Conservation (phyloP, 2,113 vertebrate genomes). For the Trichomycterus rosablanca region DNA sequence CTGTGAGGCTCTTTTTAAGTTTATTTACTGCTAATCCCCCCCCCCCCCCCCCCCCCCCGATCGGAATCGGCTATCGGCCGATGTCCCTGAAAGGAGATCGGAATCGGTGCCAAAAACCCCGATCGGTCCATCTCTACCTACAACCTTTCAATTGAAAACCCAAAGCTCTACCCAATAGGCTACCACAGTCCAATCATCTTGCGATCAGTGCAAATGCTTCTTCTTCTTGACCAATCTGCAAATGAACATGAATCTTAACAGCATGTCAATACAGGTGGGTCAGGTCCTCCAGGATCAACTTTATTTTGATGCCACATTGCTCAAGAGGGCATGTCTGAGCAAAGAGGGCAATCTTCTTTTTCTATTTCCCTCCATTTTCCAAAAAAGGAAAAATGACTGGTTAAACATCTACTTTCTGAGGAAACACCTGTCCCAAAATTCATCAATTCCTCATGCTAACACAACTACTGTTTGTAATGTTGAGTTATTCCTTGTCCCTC, state of each 20-base stretch:
- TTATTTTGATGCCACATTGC: conserved; percentile 23
- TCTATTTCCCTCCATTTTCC: conserved; percentile 7
- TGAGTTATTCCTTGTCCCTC: conserved; percentile 11
- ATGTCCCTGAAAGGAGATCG: too few species aligned
- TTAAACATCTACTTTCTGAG: conserved; percentile 11
- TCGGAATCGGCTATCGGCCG: too few species aligned
- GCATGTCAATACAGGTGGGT: conserved; percentile 11
- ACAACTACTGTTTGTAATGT: conserved; percentile 45
- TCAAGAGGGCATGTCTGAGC: conserved; percentile 15
- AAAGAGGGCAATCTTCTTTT: conserved; percentile 10
- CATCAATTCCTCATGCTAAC: conserved; percentile 19
- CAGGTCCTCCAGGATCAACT: conserved; percentile 20
- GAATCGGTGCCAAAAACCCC: too few species aligned
- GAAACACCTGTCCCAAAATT: conserved; percentile 40
- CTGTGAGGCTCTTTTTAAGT: too few species aligned
- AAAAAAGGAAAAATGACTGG: neutral
- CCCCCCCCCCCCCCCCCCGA: too few species aligned
- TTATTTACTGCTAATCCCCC: too few species aligned
- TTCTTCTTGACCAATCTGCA: neutral
- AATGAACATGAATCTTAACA: conserved; percentile 18
- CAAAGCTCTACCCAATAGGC: neutral
- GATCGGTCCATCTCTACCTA: too few species aligned
- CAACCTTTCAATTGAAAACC: too few species aligned
- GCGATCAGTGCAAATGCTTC: too few species aligned
- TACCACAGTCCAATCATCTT: too few species aligned